These are phyloP conservation scores for Lophura nycthemera DNA, from an alignment of 2,113 vertebrate genomes.

Conservation along the genomic window DNA sequence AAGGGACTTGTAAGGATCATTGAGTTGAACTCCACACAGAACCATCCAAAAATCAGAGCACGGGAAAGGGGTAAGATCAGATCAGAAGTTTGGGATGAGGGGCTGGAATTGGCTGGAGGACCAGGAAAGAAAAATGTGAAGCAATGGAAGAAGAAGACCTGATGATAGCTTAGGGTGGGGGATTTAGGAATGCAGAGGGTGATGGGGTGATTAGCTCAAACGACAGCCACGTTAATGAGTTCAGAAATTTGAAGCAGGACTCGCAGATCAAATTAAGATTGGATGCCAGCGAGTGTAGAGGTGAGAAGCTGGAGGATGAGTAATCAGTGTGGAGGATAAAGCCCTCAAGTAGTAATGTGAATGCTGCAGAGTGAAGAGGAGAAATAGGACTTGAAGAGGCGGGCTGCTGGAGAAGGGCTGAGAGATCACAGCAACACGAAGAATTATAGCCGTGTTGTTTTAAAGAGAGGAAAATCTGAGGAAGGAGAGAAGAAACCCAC, in stretches of 20 bases:
- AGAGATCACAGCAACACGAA: not conserved
- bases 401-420: not conserved
- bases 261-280: not conserved
- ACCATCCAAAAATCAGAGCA: not conserved
- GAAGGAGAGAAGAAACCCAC: not conserved
- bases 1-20: not conserved
- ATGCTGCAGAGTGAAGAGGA: not conserved
- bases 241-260: not conserved
- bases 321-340: constrained; percentile 30
- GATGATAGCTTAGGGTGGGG: not conserved
- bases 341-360: not conserved
- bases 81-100: not conserved
- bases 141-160: not conserved
- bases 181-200: not conserved
- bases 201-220: not conserved
- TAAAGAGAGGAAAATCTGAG: not conserved
- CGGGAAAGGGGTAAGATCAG: not conserved
- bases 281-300: not conserved
- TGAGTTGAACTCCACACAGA: not conserved
- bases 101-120: not conserved
- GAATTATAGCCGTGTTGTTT: not conserved
- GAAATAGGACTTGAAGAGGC: not conserved
- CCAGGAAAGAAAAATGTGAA: not conserved
- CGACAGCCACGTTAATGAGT: not conserved
- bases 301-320: constrained; percentile 6